A percentile compares a stretch with the other conserved stretches of the same genome.
Conservation (phyloP, 2,888 invertebrate genomes). For the Drosophila anomalipes region DNA sequence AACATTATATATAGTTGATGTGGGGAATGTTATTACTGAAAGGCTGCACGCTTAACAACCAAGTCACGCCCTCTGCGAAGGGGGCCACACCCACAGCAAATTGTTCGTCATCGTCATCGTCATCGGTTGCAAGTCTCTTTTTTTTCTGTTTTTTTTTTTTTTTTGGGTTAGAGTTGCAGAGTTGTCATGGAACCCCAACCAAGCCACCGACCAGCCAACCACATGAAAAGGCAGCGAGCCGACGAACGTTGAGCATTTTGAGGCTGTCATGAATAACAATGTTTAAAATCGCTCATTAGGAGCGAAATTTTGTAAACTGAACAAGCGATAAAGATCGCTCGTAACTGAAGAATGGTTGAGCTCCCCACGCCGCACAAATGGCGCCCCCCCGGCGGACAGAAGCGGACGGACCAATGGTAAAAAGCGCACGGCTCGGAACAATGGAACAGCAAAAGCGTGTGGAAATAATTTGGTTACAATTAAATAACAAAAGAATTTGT, state of each 20-base stretch:
- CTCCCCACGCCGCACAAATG: conserved; percentile 18
- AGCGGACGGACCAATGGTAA: conserved; percentile 11
- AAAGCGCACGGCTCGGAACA: conserved; percentile 32
- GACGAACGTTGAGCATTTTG: conserved; percentile 15
- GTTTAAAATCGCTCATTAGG: conserved; percentile 80
- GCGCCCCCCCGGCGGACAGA: conserved; percentile 26
- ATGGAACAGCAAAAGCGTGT: conserved; percentile 65
- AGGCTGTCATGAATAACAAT: conserved; percentile 68
- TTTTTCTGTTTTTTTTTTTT: neutral
- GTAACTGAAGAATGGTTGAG: conserved; percentile 7
- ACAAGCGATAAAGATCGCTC: conserved; percentile 70
- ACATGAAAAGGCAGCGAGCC: conserved; percentile 63
- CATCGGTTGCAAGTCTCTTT: conserved; percentile 5
- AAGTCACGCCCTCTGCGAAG: conserved; percentile 67
- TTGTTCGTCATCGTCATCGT: conserved; percentile 39
- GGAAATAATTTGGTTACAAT: conserved; percentile 83
- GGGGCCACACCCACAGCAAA: conserved; percentile 63
- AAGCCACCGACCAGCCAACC: conserved; percentile 31
- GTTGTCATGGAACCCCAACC: conserved; percentile 62
- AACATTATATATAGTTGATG: neutral
- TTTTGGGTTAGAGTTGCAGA: conserved; percentile 3
- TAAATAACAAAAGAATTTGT: conserved; percentile 82
- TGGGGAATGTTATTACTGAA: conserved; percentile 51
- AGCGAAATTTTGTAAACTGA: conserved; percentile 79
- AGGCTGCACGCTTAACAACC: conserved; percentile 58